These are phyloP conservation scores for Harlomillsia oculata DNA, from an alignment of 1,140 invertebrate genomes.

Conservation along the genomic window DNA sequence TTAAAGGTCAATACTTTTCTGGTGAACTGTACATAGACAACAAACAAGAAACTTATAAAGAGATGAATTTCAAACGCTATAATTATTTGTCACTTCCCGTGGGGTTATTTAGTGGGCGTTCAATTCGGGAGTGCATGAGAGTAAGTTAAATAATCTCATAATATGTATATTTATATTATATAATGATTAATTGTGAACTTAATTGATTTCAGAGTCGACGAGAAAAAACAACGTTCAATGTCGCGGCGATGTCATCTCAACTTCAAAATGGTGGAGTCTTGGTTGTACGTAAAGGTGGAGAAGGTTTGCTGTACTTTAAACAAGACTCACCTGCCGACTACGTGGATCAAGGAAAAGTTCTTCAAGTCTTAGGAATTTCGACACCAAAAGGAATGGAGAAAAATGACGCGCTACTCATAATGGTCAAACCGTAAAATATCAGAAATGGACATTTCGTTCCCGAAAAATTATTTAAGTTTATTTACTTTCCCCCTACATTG, in stretches of 20 bases:
- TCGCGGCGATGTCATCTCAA: too few relatives aligned
- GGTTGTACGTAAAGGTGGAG: conserved; percentile 48
- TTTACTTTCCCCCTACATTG: too few relatives aligned
- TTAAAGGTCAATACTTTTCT: conserved; percentile 50
- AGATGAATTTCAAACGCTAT: conserved; percentile 50
- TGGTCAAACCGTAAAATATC: too few relatives aligned
- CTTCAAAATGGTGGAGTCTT: conserved; percentile 55
- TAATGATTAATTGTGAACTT: too few relatives aligned
- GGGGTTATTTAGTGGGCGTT: conserved; percentile 50
- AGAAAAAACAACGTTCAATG: too few relatives aligned
- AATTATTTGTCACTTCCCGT: conserved; percentile 47
- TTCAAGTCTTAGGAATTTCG: conserved; percentile 44
- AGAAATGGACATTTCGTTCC: too few relatives aligned
- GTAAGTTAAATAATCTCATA: too few relatives aligned
- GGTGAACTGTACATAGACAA: conserved; percentile 54
- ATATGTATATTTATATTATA: too few relatives aligned
- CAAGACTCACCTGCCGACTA: conserved; percentile 54
- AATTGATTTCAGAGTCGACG: too few relatives aligned
- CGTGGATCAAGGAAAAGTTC: conserved; percentile 49
- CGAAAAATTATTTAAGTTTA: too few relatives aligned
- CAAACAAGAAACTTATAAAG: conserved; percentile 49
- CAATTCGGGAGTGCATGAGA: conserved; percentile 46
- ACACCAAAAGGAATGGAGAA: too few relatives aligned
- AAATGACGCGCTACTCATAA: too few relatives aligned
- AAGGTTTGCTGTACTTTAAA: conserved; percentile 47